A percentile compares a stretch with the other conserved stretches of the same genome.
These are phyloP conservation scores for Anneissia japonica DNA, from an alignment of 35 echinoderm and acorn worm species.

Conservation along the genomic window DNA sequence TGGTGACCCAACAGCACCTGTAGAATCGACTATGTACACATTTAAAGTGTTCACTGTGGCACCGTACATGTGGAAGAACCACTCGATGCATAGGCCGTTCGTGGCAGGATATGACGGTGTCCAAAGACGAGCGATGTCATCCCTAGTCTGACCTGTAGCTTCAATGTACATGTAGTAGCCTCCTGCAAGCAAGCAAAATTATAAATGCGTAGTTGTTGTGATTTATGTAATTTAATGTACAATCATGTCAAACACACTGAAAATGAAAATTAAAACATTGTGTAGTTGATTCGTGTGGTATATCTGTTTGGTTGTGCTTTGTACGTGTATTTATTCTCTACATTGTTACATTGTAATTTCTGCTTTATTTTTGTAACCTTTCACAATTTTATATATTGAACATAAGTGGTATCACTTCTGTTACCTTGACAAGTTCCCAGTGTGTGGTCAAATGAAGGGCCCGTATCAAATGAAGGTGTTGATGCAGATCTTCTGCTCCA, in stretches of 20 bases:
- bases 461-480: slow-evolving; percentile 45
- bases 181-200: not conserved
- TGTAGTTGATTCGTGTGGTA: not conserved
- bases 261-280: not conserved
- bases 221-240: too few species aligned
- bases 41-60: slow-evolving; percentile 22
- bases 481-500: slow-evolving; percentile 30
- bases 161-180: slow-evolving; percentile 71
- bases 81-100: slow-evolving; percentile 15
- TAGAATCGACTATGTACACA: slow-evolving; percentile 1
- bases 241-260: too few species aligned
- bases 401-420: not conserved
- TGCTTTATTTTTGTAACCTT: not conserved
- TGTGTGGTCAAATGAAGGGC: slow-evolving; percentile 67
- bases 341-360: not conserved
- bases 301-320: not conserved
- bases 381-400: too few species aligned
- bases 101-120: slow-evolving; percentile 20
- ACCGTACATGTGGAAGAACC: slow-evolving; percentile 64
- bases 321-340: not conserved
- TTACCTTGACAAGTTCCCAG: slow-evolving; percentile 13
- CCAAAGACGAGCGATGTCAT: slow-evolving; percentile 24
- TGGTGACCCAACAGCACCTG: not conserved
- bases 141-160: not conserved
- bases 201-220: too few species aligned